phyloP scores from a whole-genome alignment of 2,888 invertebrate species.

The Leptopilina myrica region DNA sequence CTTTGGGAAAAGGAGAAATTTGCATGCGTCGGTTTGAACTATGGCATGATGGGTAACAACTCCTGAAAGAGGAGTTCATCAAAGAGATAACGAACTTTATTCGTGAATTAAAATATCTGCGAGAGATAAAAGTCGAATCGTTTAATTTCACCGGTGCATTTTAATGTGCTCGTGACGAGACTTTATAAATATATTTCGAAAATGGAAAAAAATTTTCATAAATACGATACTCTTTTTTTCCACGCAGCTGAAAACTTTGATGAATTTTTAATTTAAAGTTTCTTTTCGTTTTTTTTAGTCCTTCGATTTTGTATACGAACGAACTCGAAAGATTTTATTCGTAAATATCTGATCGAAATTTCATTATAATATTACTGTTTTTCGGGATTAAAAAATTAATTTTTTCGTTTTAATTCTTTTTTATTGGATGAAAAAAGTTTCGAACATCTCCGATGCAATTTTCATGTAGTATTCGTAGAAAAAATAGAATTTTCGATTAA shows the following conservation, averaged over 20 bases:
- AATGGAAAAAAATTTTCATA: too few relatives aligned
- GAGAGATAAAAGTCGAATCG: constrained; percentile 35
- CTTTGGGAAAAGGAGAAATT: constrained; percentile 35
- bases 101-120: constrained; percentile 35
- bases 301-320: too few relatives aligned
- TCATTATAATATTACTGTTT: too few relatives aligned
- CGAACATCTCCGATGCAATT: neutral
- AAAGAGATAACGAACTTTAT: constrained; percentile 38
- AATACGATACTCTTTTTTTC: too few relatives aligned
- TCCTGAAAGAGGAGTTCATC: constrained; percentile 32
- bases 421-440: too few relatives aligned
- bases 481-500: constrained; percentile 66
- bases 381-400: too few relatives aligned
- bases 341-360: too few relatives aligned
- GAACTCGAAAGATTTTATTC: too few relatives aligned
- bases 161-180: constrained; percentile 30
- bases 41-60: constrained; percentile 33
- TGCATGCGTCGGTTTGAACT: constrained; percentile 39
- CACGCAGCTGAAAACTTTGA: too few relatives aligned
- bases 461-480: constrained; percentile 14
- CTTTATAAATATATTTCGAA: constrained; percentile 3
- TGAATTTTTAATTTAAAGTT: too few relatives aligned
- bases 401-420: too few relatives aligned
- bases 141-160: constrained; percentile 35
- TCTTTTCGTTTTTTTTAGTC: too few relatives aligned